These are phyloP conservation scores for Clarias batrachus DNA, from an alignment of 2,113 vertebrate genomes.

Conservation along the genomic window DNA sequence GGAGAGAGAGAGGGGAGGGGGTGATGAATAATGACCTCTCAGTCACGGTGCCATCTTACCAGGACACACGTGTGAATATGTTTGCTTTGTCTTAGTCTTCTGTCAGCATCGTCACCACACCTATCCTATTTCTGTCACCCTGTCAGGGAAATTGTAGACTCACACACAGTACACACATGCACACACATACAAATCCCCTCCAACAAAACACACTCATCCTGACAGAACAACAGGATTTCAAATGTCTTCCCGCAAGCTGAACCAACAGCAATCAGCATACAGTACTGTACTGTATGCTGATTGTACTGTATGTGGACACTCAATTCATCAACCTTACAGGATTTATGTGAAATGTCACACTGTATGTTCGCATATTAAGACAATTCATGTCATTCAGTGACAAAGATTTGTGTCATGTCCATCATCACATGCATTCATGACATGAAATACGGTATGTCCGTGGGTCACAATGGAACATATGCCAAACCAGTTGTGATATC, in stretches of 20 bases:
- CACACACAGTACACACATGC: slow-evolving; percentile 1
- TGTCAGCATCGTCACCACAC: slow-evolving; percentile 18
- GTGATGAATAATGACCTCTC: slow-evolving; percentile 30
- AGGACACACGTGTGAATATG: not conserved
- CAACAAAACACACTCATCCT: slow-evolving; percentile 15
- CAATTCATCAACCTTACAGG: not conserved
- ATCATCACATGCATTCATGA: not conserved
- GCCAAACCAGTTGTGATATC: not conserved
- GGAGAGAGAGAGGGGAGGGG: not conserved
- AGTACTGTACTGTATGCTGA: not conserved
- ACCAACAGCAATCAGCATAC: slow-evolving; percentile 36
- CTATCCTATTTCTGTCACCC: slow-evolving; percentile 25
- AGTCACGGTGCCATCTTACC: slow-evolving; percentile 16
- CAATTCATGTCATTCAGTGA: not conserved
- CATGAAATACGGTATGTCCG: not conserved
- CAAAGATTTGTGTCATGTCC: not conserved
- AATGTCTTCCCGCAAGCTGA: not conserved
- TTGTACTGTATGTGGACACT: not conserved
- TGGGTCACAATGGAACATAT: not conserved
- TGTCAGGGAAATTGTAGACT: slow-evolving; percentile 30
- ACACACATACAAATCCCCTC: not conserved
- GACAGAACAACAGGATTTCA: slow-evolving; percentile 25
- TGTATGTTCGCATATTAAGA: not conserved
- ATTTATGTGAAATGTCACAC: not conserved
- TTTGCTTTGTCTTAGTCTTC: slow-evolving; percentile 22